Percentiles rank a stretch among this genome's conserved stretches.
Evolutionary conservation across 2,113 vertebrate genomes (phyloP).

Genomic region (Pyxicephalus adspersus): DNA sequence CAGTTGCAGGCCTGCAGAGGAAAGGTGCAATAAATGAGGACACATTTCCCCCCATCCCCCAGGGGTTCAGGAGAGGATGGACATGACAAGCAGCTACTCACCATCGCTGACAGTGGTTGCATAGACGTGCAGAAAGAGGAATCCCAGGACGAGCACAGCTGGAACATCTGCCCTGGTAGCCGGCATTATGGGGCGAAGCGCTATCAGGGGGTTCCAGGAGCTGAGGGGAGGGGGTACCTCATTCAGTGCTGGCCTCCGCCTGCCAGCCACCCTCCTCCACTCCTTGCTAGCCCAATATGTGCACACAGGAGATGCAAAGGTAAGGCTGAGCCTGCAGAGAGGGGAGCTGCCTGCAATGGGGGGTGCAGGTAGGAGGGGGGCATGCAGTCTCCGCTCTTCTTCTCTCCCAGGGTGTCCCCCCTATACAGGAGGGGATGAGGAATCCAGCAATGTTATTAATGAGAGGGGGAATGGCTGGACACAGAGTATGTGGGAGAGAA

Average conservation of each 20-base stretch:
- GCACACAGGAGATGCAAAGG: not conserved
- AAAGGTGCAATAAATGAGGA: conserved; percentile 10
- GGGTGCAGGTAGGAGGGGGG: conserved; percentile 5
- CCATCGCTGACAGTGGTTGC: conserved; percentile 51
- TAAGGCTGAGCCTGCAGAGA: too few relatives aligned
- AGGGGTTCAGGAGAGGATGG: not conserved
- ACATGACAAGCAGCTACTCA: conserved; percentile 21
- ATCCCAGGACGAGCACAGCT: conserved; percentile 39
- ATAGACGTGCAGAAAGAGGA: conserved; percentile 27
- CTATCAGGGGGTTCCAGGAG: not conserved
- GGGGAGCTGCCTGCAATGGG: not conserved
- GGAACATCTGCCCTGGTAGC: conserved; percentile 47
- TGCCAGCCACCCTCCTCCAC: conserved; percentile 24
- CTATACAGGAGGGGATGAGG: conserved; percentile 46
- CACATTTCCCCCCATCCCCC: not conserved
- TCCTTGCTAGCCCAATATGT: not conserved
- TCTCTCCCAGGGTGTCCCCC: conserved; percentile 46
- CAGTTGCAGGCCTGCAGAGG: conserved; percentile 28
- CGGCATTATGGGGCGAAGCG: conserved; percentile 42
- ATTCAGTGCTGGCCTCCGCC: not conserved
- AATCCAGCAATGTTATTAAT: conserved; percentile 55
- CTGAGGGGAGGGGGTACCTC: conserved; percentile 26
- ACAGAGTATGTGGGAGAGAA: conserved; percentile 34
- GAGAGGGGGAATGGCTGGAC: conserved; percentile 50
- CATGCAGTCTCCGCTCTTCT: conserved; percentile 28